Conservation (phyloP, 2,797 vertebrate genomes). For the Sorex maritimensis region DNA sequence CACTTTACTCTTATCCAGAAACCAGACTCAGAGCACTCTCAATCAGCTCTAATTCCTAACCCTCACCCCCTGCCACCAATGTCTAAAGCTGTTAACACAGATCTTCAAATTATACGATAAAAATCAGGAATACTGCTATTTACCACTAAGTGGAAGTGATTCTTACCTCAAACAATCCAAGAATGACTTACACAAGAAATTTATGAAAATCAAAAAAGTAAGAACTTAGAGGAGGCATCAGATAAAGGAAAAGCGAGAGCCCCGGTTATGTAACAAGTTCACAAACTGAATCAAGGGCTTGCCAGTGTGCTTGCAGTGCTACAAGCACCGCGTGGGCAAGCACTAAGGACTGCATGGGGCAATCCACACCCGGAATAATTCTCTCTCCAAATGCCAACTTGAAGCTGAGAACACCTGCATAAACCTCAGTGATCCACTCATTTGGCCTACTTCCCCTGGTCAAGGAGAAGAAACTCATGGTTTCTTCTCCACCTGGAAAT, state of each 20-base stretch:
- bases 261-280: background rate
- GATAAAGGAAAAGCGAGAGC: conserved; percentile 1
- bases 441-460: too few species aligned
- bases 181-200: conserved; percentile 27
- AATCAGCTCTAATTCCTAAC: background rate
- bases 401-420: too few species aligned
- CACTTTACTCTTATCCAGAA: background rate
- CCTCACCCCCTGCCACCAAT: too few species aligned
- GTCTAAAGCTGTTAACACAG: too few species aligned
- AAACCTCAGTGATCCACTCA: too few species aligned
- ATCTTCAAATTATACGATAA: too few species aligned
- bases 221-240: background rate
- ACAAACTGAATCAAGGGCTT: conserved; percentile 1
- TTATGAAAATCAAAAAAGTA: conserved; percentile 49
- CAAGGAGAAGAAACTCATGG: too few species aligned
- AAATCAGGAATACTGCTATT: background rate
- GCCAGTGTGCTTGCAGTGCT: background rate
- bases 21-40: background rate
- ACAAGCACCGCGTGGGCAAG: too few species aligned
- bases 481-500: too few species aligned
- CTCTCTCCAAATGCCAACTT: too few species aligned
- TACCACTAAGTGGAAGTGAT: background rate
- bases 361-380: too few species aligned
- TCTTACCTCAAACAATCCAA: conserved; percentile 26
- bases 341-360: too few species aligned